A percentile compares a stretch with the other conserved stretches of the same genome.
Conservation (phyloP, 2,113 vertebrate species). For the Rhynchomys soricoides region DNA sequence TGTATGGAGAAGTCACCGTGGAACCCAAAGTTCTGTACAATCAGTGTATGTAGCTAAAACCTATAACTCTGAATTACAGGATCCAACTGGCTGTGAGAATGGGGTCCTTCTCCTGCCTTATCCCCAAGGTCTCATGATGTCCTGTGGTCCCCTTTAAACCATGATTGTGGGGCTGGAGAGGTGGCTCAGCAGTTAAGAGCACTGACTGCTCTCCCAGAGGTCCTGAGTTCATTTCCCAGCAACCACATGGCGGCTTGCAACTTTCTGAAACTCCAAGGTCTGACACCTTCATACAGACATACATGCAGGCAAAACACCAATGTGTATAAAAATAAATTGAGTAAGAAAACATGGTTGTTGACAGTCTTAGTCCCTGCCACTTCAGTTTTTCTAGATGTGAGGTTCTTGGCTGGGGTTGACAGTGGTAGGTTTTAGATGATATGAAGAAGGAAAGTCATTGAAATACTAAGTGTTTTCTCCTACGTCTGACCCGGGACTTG, state of each 20-base stretch:
- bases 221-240: not conserved
- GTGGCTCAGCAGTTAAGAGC: not conserved
- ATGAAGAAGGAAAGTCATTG: not conserved
- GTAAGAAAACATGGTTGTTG: not conserved
- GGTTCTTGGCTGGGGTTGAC: not conserved
- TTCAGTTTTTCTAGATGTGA: not conserved
- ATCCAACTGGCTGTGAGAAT: not conserved
- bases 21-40: not conserved
- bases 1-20: not conserved
- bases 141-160: not conserved
- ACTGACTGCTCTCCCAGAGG: not conserved
- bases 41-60: not conserved
- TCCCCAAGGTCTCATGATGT: not conserved
- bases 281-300: not conserved
- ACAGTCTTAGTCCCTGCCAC: not conserved
- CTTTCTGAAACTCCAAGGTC: not conserved
- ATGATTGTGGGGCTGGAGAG: not conserved
- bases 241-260: not conserved
- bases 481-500: not conserved
- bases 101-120: not conserved
- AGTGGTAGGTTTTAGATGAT: not conserved
- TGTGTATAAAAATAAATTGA: not conserved
- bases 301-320: not conserved
- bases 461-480: not conserved
- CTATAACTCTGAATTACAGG: not conserved